Conservation (phyloP, 64 coral and sea anemone genomes). For the Montipora capricornis region DNA sequence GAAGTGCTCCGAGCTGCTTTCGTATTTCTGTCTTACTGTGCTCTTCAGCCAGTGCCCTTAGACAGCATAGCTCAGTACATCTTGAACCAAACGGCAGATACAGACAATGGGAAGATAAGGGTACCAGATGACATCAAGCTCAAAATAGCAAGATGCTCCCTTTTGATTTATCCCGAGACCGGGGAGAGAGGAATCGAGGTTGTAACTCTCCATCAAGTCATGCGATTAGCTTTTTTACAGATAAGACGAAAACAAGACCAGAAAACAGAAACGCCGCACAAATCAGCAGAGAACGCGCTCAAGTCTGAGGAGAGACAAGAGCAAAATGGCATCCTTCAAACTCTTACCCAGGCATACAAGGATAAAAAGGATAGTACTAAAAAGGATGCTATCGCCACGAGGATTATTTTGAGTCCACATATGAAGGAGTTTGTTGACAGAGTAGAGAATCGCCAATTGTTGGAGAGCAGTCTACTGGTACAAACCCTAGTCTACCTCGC, state of each 20-base stretch:
- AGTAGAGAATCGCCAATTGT: background rate
- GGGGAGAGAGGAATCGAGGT: conserved; percentile 86
- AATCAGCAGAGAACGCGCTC: background rate
- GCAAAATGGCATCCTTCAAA: conserved; percentile 21
- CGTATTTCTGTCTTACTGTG: conserved; percentile 83
- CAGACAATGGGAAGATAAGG: background rate
- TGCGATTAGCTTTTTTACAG: conserved; percentile 77
- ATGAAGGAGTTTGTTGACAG: conserved; percentile 67
- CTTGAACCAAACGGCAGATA: conserved; percentile 6
- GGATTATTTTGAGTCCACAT: conserved; percentile 82
- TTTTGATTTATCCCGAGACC: conserved; percentile 78
- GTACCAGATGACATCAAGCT: conserved; percentile 70
- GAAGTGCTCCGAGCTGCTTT: conserved; percentile 74
- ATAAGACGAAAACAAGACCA: conserved; percentile 31
- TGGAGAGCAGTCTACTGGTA: conserved; percentile 32
- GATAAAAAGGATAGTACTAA: background rate
- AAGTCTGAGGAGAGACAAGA: background rate
- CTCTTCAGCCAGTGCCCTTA: conserved; percentile 82
- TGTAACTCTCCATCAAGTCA: conserved; percentile 87
- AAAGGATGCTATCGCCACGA: conserved; percentile 41
- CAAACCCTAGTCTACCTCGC: conserved; percentile 71
- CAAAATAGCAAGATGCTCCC: conserved; percentile 86
- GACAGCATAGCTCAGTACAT: conserved; percentile 73
- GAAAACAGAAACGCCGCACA: background rate
- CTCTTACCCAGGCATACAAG: conserved; percentile 25